Evolutionary conservation across 2,113 vertebrate species (phyloP).

Genomic region (Melierax canorus): DNA sequence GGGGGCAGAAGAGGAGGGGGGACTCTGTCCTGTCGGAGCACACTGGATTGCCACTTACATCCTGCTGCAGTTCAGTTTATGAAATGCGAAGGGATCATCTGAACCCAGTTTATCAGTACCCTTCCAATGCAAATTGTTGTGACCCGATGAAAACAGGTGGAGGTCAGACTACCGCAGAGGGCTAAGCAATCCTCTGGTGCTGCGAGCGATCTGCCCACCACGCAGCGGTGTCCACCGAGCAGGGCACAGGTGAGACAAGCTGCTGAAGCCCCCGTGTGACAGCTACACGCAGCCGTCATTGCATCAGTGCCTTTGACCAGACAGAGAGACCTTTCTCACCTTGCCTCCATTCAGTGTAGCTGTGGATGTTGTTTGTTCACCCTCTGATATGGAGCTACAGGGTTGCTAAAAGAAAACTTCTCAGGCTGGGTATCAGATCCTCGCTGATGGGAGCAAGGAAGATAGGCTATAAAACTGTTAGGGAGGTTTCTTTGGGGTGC

Average conservation of each 20-base stretch:
- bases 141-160: background rate
- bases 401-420: background rate
- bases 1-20: background rate
- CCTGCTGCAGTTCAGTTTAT: background rate
- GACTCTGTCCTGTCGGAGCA: fast-evolving
- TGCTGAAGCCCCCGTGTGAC: background rate
- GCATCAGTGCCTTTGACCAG: background rate
- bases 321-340: background rate
- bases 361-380: background rate
- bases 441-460: background rate
- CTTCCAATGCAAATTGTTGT: background rate
- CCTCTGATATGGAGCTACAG: background rate
- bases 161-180: background rate
- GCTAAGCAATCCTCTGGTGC: background rate
- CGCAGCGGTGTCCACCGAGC: fast-evolving
- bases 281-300: background rate
- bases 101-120: background rate
- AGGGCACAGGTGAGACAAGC: background rate
- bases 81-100: background rate
- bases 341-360: background rate
- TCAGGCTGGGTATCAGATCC: background rate
- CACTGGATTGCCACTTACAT: background rate
- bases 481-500: background rate
- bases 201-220: background rate
- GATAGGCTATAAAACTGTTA: background rate